phyloP scores from a whole-genome alignment of 2,888 invertebrate genomes.

The Cheilosia soror region DNA sequence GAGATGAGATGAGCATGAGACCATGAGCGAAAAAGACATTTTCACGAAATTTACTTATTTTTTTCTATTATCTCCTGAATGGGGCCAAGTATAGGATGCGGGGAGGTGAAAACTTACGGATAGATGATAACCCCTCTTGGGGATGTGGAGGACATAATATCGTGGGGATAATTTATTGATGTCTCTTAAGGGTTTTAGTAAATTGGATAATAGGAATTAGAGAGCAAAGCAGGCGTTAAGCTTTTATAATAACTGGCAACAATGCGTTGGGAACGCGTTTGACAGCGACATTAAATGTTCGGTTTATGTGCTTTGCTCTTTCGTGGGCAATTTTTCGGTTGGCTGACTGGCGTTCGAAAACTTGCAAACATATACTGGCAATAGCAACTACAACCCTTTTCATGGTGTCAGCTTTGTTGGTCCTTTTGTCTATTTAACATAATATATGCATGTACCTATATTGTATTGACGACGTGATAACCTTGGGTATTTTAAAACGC shows the following conservation, averaged over 20 bases:
- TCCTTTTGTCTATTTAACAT: slow-evolving; percentile 32
- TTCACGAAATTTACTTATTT: slow-evolving; percentile 63
- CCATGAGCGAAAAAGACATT: slow-evolving; percentile 22
- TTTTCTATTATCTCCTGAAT: slow-evolving; percentile 33
- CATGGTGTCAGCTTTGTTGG: slow-evolving; percentile 23
- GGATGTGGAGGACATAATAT: slow-evolving; percentile 47
- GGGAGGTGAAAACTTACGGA: slow-evolving; percentile 16
- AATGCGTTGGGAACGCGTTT: slow-evolving; percentile 33
- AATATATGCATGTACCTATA: not conserved
- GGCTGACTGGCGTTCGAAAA: slow-evolving; percentile 15
- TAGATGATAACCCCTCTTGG: slow-evolving; percentile 21
- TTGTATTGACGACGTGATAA: slow-evolving; percentile 54
- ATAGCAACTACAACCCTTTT: slow-evolving; percentile 17
- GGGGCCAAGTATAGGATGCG: not conserved
- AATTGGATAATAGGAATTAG: slow-evolving; percentile 72
- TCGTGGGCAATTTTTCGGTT: slow-evolving; percentile 33
- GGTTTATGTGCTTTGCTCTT: slow-evolving; percentile 30
- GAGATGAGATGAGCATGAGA: slow-evolving; percentile 25
- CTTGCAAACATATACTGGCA: slow-evolving; percentile 37
- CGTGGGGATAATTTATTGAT: slow-evolving; percentile 64
- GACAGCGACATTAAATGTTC: slow-evolving; percentile 50
- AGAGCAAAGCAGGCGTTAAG: slow-evolving; percentile 68
- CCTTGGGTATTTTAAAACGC: slow-evolving; percentile 40
- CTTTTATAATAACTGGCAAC: slow-evolving; percentile 63
- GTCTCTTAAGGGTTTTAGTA: slow-evolving; percentile 67